Conservation (phyloP, 2,797 vertebrate genomes). For the Limnodromus scolopaceus region DNA sequence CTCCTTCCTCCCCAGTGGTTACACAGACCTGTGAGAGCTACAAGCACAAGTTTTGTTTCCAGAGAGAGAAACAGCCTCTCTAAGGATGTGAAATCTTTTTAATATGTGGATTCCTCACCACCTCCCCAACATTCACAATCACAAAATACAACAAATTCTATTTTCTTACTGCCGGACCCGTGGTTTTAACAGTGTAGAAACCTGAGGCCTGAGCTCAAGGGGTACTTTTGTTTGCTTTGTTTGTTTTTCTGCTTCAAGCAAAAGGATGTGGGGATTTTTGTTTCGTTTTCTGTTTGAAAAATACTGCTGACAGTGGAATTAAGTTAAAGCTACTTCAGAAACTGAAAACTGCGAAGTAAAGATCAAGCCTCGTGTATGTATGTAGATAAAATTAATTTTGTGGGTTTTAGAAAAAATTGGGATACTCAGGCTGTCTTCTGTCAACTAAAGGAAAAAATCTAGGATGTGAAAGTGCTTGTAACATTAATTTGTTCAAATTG, state of each 20-base stretch:
- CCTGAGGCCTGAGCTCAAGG: not conserved
- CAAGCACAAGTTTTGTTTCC: not conserved
- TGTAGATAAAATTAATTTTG: not conserved
- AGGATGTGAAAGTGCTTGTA: not conserved
- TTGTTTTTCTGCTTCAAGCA: not conserved
- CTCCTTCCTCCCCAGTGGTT: not conserved
- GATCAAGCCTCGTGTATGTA: fast-evolving
- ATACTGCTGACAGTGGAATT: not conserved
- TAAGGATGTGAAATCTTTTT: not conserved
- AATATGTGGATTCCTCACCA: not conserved
- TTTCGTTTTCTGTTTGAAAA: not conserved
- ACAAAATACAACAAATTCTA: not conserved
- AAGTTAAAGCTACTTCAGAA: not conserved
- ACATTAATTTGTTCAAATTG: not conserved
- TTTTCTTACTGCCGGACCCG: not conserved
- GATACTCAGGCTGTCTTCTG: not conserved
- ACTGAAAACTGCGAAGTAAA: not conserved
- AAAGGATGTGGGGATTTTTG: not conserved
- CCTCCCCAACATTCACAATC: not conserved
- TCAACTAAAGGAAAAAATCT: not conserved
- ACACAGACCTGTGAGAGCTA: not conserved
- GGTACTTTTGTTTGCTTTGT: not conserved
- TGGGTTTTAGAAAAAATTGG: not conserved
- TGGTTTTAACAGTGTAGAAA: not conserved
- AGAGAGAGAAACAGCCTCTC: not conserved